Conservation (phyloP, 2,113 vertebrate species). For the Lathamus discolor region DNA sequence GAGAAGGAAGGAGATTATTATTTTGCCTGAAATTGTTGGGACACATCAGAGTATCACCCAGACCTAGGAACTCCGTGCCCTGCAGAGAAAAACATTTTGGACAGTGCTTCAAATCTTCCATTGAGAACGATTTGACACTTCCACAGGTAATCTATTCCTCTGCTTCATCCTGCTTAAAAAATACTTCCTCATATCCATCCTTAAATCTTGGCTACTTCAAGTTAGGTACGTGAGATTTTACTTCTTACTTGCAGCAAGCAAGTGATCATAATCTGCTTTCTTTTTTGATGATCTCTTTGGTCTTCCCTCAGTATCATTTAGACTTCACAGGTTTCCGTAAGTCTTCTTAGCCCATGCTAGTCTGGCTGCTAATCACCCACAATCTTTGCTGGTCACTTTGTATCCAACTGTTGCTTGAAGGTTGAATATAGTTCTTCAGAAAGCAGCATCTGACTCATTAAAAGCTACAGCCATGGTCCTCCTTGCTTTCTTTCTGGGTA, state of each 20-base stretch:
- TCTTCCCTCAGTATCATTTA: not conserved
- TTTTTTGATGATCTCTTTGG: not conserved
- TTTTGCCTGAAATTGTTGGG: not conserved
- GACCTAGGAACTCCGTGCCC: not conserved
- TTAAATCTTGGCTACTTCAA: not conserved
- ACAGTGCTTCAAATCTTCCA: not conserved
- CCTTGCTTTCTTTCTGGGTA: not conserved
- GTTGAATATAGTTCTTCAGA: not conserved
- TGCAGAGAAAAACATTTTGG: not conserved
- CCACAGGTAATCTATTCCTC: not conserved
- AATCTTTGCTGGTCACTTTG: not conserved
- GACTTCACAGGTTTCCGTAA: not conserved
- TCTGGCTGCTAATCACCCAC: not conserved
- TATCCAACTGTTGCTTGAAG: not conserved
- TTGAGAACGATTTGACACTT: not conserved
- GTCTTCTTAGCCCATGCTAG: not conserved
- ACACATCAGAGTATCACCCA: not conserved
- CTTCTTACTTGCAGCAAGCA: not conserved
- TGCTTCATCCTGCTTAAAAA: not conserved
- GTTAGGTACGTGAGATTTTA: not conserved
- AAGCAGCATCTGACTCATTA: not conserved
- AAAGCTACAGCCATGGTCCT: not conserved
- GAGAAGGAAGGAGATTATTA: not conserved
- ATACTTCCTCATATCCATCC: not conserved
- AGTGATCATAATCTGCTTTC: not conserved